A percentile compares a stretch with the other conserved stretches of the same genome.
phyloP scores from a whole-genome alignment of 2,888 invertebrate species.

The Junonia oenone region DNA sequence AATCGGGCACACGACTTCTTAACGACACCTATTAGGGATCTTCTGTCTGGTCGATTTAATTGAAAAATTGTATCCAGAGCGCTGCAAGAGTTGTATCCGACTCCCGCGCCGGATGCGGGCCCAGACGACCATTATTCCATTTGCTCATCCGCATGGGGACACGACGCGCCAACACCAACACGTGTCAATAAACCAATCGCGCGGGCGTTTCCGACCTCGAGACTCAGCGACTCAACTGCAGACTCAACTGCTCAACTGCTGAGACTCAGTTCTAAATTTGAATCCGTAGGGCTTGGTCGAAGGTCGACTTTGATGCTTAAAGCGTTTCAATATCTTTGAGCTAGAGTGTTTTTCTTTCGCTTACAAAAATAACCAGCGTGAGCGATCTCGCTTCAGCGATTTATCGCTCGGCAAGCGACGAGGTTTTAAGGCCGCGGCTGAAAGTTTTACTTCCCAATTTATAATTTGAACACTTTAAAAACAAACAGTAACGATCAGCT shows the following conservation, averaged over 20 bases:
- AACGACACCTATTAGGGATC: constrained; percentile 79
- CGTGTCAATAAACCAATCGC: constrained; percentile 69
- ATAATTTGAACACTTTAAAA: constrained; percentile 58
- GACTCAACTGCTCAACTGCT: constrained; percentile 14
- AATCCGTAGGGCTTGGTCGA: constrained; percentile 42
- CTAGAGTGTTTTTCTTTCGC: constrained; percentile 55
- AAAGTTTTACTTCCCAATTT: constrained; percentile 66
- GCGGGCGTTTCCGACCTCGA: constrained; percentile 32
- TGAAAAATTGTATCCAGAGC: constrained; percentile 79
- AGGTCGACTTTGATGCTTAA: constrained; percentile 32
- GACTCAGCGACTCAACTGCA: not conserved
- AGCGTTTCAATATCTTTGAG: constrained; percentile 47
- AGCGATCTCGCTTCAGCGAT: constrained; percentile 67
- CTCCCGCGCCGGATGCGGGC: constrained; percentile 77
- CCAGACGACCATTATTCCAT: constrained; percentile 79
- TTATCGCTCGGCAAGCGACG: constrained; percentile 54
- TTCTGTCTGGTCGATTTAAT: constrained; percentile 78
- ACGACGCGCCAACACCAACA: constrained; percentile 43
- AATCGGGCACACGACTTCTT: constrained; percentile 79
- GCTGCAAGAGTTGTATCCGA: constrained; percentile 76
- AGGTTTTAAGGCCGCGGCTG: constrained; percentile 63
- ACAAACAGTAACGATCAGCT: constrained; percentile 44
- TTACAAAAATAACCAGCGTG: constrained; percentile 62
- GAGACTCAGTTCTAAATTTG: constrained; percentile 50
- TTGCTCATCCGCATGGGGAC: constrained; percentile 78